Base-by-base conservation (phyloP, 2,797 vertebrate species). In the Pipistrellus pipistrellus region DNA sequence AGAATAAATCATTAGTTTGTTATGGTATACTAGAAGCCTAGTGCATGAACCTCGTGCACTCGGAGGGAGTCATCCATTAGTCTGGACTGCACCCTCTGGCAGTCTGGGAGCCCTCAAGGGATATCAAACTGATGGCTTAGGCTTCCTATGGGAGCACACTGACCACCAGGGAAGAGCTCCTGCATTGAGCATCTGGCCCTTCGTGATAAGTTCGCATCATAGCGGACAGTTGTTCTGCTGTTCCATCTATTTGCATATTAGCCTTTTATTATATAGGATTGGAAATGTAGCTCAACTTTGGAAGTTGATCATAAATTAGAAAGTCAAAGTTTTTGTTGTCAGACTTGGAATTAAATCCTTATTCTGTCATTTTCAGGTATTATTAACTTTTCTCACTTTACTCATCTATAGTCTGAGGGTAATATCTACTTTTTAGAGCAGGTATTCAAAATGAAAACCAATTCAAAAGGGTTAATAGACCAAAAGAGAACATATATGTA, bases 311-410 rank as follows among this genome's bases (percentile, higher is more conserved):
- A 10, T 46, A 30, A 27, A 32, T 62, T 64, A 83, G 27, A 59
- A 90, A 85, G 3, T 0, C 32, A 72, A 87, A 48, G 0, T 2
- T 76, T 88, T 75, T 86, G 13, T 11, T 85, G 3, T 90, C 46
- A 46, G 12, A 72, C 0, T 2, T 87, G 17, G 2, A 89, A 90
- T n/a, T 53, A 84, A 76, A 59, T 91, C 6, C 11, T 88, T 14
- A 68, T 59, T 85, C 15, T 94, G 8, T 76, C 51, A 84, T 84
- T 95, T 77, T 69, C 12, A 69, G 2, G 3, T 27, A 6, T 81
- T 86, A 73, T 82, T 41, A 75, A 80, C 21, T 76, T 80, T 25
- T 75, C 1, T 92, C 12, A 94, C 9, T n/a, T 95, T 76, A 9
- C 25, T 53, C 21, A 41, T 21, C 10, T 71, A 51, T 32, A 84